phyloP scores from a whole-genome alignment of 2,888 invertebrate species.

The Zele albiditarsus region DNA sequence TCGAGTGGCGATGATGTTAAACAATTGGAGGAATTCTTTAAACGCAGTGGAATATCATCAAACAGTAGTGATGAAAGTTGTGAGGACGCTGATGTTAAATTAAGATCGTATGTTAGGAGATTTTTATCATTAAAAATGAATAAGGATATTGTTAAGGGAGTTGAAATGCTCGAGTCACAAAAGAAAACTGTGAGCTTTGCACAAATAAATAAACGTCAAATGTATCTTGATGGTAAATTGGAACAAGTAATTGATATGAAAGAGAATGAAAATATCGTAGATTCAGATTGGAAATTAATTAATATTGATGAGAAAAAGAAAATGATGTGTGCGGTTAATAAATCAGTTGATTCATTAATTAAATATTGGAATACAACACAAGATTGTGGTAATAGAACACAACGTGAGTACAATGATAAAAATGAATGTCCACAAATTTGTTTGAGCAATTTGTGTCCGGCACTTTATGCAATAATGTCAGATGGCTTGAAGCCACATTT shows the following conservation, averaged over 20 bases:
- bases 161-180: constrained; percentile 75
- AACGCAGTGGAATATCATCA: constrained; percentile 80
- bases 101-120: constrained; percentile 82
- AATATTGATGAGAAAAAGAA: constrained; percentile 79
- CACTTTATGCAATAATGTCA: constrained; percentile 86
- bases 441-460: constrained; percentile 85
- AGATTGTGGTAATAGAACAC: background rate
- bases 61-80: constrained; percentile 80
- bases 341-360: constrained; percentile 84
- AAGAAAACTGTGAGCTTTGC: constrained; percentile 88
- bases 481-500: constrained; percentile 88
- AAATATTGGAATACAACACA: constrained; percentile 74
- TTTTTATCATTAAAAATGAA: constrained; percentile 82
- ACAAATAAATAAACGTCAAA: constrained; percentile 69
- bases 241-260: constrained; percentile 8
- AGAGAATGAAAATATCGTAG: constrained; percentile 8
- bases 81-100: constrained; percentile 81
- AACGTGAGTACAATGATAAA: constrained; percentile 74
- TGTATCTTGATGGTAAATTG: constrained; percentile 75
- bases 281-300: constrained; percentile 65
- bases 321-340: constrained; percentile 82
- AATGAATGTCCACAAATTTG: constrained; percentile 84
- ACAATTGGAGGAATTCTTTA: constrained; percentile 82
- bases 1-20: constrained; percentile 78
- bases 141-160: constrained; percentile 79